Percentiles rank a stretch among this genome's conserved stretches.
These are phyloP conservation scores for Tupaia chinensis DNA, from an alignment of 2,113 vertebrate genomes.

Conservation along the genomic window DNA sequence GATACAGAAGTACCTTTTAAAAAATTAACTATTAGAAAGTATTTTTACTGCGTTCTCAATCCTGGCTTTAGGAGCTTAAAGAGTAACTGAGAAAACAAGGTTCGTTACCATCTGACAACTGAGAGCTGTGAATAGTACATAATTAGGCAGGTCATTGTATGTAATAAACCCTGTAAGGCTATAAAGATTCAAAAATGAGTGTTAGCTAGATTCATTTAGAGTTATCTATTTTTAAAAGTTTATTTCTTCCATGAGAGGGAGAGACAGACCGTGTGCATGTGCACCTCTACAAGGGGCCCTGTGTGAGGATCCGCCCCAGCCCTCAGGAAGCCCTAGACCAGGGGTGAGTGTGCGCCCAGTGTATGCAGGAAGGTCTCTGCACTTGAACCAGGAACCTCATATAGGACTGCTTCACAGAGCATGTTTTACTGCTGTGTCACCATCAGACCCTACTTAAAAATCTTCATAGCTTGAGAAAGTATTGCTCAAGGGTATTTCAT, in stretches of 20 bases:
- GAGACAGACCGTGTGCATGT: too few species aligned
- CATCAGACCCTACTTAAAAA: too few species aligned
- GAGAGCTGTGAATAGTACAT: neutral
- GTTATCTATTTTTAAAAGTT: too few species aligned
- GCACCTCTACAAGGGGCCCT: too few species aligned
- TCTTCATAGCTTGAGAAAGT: neutral
- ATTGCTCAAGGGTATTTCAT: neutral
- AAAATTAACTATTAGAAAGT: conserved; percentile 31
- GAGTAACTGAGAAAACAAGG: neutral
- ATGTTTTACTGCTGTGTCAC: too few species aligned
- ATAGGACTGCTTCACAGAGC: too few species aligned
- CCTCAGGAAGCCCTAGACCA: too few species aligned
- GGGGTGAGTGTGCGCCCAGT: too few species aligned
- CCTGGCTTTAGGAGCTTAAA: conserved; percentile 7
- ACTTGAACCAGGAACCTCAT: too few species aligned
- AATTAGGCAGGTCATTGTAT: neutral
- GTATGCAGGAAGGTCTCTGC: too few species aligned
- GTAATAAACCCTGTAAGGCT: neutral
- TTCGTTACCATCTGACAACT: neutral
- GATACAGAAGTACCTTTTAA: conserved; percentile 32
- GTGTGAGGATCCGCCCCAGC: too few species aligned
- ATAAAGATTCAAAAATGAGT: neutral
- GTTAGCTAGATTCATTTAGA: neutral
- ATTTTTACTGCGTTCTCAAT: conserved; percentile 34
- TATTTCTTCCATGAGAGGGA: too few species aligned